phyloP scores from a whole-genome alignment of 2,888 invertebrate genomes.

The Xestia c-nigrum region DNA sequence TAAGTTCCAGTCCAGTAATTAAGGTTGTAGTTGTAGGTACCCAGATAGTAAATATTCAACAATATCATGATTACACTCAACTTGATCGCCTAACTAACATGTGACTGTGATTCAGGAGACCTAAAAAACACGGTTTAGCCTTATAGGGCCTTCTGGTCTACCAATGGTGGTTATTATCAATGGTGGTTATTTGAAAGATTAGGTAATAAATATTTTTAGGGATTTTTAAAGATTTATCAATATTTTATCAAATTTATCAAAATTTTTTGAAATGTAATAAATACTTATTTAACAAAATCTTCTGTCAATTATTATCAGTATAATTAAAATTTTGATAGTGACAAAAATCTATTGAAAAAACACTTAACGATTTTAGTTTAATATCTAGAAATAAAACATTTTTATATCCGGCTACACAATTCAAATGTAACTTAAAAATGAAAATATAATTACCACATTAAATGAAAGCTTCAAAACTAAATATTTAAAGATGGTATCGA shows the following conservation, averaged over 20 bases:
- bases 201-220: too few species aligned
- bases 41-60: not conserved
- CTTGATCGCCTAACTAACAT: not conserved
- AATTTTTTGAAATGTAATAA: too few species aligned
- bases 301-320: not conserved
- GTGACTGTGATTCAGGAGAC: not conserved
- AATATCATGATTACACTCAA: constrained; percentile 7
- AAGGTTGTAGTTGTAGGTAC: not conserved
- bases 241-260: too few species aligned
- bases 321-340: not conserved
- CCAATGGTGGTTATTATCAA: too few species aligned
- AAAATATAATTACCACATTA: not conserved
- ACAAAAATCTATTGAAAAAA: not conserved
- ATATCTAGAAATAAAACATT: not conserved
- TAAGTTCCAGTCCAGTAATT: not conserved
- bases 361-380: not conserved
- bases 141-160: not conserved
- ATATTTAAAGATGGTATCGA: constrained; percentile 1
- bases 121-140: not conserved
- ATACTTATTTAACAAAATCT: too few species aligned
- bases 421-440: not conserved
- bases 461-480: not conserved
- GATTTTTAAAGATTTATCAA: too few species aligned
- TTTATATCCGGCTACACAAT: not conserved
- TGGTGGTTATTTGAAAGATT: too few species aligned